Base-by-base conservation (phyloP, 2,888 invertebrate species). In the Gymnosoma rotundatum region DNA sequence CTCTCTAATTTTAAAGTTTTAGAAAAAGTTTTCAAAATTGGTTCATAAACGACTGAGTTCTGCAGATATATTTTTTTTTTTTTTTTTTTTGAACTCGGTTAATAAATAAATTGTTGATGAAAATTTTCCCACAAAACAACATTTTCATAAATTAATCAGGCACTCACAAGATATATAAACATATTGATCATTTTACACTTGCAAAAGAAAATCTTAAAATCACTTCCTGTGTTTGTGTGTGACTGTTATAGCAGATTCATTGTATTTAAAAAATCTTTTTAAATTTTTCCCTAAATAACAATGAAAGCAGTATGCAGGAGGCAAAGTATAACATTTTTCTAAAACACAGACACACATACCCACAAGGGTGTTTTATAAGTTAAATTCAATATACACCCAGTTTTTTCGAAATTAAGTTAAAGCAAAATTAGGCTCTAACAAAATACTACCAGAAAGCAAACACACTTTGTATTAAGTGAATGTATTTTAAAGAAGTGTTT, bases 151-250 rank as follows among this genome's bases (percentile, higher is more conserved):
- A n/a, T n/a, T 54, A 66, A 60, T 32, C 52, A 83, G 48, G 52
- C 70, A 79, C 70, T 78, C 63, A 67, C 54, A 72, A 73, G 45
- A 56, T 67, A 67, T 73, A 67, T 78, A 36, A 67, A 78, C 50
- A 67, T 73, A 78, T 78, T 73, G 48, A 76, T 76, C 76, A 56
- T 52, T 67, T 66, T 20, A 73, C 61, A 78, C 73, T 78, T 67
- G 45, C 16, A 72, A 76, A 82, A 56, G 20, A 36, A 38, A 48
- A 21, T 60, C 8, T 25, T 21, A 8, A 76, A 50, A 58, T 66
- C 12, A 50, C 16, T 56, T 12, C 21, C 21, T 42, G 21, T 16
- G 20, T 45, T 25, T 48, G 38, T 61, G 3, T n/a, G 10, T n/a
- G 9, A 3, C 0, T n/a, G 6, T 32, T n/a, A n/a, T n/a, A n/a